phyloP scores from a whole-genome alignment of 2,888 invertebrate species.

The Xanthia togata region DNA sequence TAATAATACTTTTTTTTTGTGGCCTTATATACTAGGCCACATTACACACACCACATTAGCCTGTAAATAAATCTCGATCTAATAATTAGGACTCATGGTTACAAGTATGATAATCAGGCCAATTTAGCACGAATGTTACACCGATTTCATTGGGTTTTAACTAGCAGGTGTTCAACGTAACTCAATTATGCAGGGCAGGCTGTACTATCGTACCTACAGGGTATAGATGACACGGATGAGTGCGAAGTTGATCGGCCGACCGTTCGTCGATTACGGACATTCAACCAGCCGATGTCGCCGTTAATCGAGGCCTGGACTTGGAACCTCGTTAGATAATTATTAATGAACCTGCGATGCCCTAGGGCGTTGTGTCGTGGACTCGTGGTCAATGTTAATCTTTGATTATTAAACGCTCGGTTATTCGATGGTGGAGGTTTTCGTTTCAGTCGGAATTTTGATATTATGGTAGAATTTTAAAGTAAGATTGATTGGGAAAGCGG shows the following conservation, averaged over 20 bases:
- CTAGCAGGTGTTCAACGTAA: conserved; percentile 26
- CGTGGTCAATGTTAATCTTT: conserved; percentile 45
- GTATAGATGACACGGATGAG: conserved; percentile 52
- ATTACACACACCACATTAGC: no score
- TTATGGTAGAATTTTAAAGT: not conserved
- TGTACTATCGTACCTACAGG: conserved; percentile 22
- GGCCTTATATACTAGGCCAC: not conserved
- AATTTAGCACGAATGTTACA: conserved; percentile 8
- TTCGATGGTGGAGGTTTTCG: conserved; percentile 11
- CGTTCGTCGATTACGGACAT: conserved; percentile 54
- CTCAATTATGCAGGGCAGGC: conserved; percentile 45
- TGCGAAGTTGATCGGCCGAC: conserved; percentile 38
- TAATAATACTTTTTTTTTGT: no score
- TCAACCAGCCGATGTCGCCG: conserved; percentile 57
- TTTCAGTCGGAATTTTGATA: not conserved
- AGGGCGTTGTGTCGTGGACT: conserved; percentile 39
- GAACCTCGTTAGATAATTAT: conserved; percentile 63
- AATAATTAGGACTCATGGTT: not conserved
- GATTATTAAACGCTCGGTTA: conserved; percentile 31
- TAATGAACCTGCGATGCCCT: conserved; percentile 60
- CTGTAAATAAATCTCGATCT: not conserved
- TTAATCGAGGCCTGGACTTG: conserved; percentile 61
- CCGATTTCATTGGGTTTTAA: conserved; percentile 14
- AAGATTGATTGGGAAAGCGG: not conserved
- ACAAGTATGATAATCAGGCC: not conserved